These are phyloP conservation scores for Oreortyx pictus DNA, from an alignment of 2,797 vertebrate species.

Conservation along the genomic window DNA sequence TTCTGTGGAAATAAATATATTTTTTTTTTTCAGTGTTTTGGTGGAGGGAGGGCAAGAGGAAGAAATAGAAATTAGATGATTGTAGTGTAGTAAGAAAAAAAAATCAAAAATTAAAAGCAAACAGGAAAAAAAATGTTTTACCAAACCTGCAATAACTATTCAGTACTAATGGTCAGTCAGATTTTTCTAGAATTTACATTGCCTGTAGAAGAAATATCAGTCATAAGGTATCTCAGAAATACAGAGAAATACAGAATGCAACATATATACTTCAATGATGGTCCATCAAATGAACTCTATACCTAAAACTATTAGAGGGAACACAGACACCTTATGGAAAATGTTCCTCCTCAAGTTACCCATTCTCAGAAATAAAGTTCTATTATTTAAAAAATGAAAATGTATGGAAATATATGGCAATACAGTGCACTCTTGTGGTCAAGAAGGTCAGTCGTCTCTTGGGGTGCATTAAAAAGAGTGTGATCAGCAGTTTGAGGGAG, in stretches of 20 bases:
- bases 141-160: not conserved
- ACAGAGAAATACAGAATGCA: not conserved
- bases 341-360: not conserved
- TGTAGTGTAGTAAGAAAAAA: not conserved
- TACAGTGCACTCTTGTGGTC: too few relatives aligned
- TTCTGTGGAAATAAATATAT: constrained; percentile 28
- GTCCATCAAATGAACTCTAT: not conserved
- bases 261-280: not conserved
- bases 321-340: not conserved
- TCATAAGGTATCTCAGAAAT: not conserved
- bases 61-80: not conserved
- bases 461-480: too few relatives aligned
- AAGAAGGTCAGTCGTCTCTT: too few relatives aligned
- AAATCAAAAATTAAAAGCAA: not conserved
- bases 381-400: not conserved
- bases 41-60: not conserved
- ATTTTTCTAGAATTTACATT: not conserved
- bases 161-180: not conserved
- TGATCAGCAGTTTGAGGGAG: too few relatives aligned
- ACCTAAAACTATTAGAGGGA: not conserved
- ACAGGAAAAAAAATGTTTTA: not conserved
- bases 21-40: not conserved
- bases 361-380: not conserved
- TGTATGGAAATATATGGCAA: not conserved
- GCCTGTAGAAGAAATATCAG: not conserved